Evolutionary conservation across 2,888 invertebrate genomes (phyloP).

Genomic region (Torymus texanus): DNA sequence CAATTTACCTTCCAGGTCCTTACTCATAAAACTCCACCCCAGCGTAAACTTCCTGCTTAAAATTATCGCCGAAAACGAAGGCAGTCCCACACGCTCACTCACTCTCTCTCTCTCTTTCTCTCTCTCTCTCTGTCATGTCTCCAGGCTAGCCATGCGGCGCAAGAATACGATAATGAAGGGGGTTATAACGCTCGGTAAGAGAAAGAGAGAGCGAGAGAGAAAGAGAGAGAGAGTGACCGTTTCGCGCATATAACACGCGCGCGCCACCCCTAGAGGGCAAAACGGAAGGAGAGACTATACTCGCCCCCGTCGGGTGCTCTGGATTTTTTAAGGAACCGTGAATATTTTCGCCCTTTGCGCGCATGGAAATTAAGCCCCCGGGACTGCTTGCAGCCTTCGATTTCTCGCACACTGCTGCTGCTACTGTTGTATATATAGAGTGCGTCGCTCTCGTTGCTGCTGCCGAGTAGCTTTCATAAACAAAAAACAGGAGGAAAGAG

Average conservation of each 20-base stretch:
- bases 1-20: not conserved
- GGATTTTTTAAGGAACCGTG: slow-evolving; percentile 73
- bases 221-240: slow-evolving; percentile 69
- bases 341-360: slow-evolving; percentile 70
- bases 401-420: slow-evolving; percentile 27
- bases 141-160: slow-evolving; percentile 12
- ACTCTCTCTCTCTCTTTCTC: no score
- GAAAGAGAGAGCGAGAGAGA: no score
- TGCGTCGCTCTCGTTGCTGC: not conserved
- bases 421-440: not conserved
- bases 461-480: slow-evolving; percentile 37
- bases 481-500: slow-evolving; percentile 18
- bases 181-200: slow-evolving; percentile 63
- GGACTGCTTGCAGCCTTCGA: slow-evolving; percentile 60
- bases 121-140: slow-evolving; percentile 17
- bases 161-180: slow-evolving; percentile 51
- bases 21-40: slow-evolving; percentile 27
- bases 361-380: slow-evolving; percentile 70
- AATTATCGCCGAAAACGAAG: slow-evolving; percentile 40
- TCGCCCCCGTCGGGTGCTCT: slow-evolving; percentile 60
- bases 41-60: slow-evolving; percentile 18
- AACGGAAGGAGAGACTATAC: slow-evolving; percentile 58
- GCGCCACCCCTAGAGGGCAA: slow-evolving; percentile 64
- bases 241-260: slow-evolving; percentile 62
- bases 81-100: not conserved